Percentiles rank a stretch among this genome's conserved stretches.
Conservation (phyloP, 2,797 vertebrate genomes). For the Eospalax fontanierii region DNA sequence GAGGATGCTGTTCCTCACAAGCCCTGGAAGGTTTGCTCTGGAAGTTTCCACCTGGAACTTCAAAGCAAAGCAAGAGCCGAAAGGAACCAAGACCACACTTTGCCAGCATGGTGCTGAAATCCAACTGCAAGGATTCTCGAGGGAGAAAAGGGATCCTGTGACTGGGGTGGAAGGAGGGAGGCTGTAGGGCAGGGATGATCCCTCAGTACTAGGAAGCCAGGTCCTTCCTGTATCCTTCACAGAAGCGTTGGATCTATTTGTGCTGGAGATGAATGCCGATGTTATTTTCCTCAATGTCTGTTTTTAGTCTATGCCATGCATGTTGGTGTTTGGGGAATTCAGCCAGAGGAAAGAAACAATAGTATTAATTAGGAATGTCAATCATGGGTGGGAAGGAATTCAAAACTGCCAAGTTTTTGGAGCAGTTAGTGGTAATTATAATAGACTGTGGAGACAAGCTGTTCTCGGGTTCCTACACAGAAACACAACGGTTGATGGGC, state of each 20-base stretch:
- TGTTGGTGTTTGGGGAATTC: conserved; percentile 87
- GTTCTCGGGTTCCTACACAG: conserved; percentile 84
- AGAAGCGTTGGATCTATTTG: conserved; percentile 85
- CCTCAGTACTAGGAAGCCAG: conserved; percentile 86
- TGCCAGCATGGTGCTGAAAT: conserved; percentile 72
- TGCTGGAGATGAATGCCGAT: conserved; percentile 84
- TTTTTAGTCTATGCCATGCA: conserved; percentile 84
- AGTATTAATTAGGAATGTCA: conserved; percentile 89
- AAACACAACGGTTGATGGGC: conserved; percentile 82
- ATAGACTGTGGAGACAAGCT: conserved; percentile 88
- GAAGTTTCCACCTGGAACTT: conserved; percentile 81
- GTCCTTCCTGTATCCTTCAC: conserved; percentile 69
- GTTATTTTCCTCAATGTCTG: conserved; percentile 87
- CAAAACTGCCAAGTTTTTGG: conserved; percentile 87
- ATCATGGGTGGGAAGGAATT: conserved; percentile 89
- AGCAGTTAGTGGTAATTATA: conserved; percentile 88
- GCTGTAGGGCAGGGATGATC: conserved; percentile 80
- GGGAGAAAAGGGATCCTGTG: conserved; percentile 73
- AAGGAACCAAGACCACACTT: conserved; percentile 69
- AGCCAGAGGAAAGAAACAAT: conserved; percentile 89
- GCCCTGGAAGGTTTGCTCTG: conserved; percentile 74
- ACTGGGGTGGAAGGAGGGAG: conserved; percentile 79
- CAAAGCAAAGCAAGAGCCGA: conserved; percentile 82
- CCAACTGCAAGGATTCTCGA: conserved; percentile 83
- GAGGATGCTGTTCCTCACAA: conserved; percentile 62